Evolutionary conservation across 2,113 vertebrate species (phyloP).

Genomic region (Stegostoma tigrinum): DNA sequence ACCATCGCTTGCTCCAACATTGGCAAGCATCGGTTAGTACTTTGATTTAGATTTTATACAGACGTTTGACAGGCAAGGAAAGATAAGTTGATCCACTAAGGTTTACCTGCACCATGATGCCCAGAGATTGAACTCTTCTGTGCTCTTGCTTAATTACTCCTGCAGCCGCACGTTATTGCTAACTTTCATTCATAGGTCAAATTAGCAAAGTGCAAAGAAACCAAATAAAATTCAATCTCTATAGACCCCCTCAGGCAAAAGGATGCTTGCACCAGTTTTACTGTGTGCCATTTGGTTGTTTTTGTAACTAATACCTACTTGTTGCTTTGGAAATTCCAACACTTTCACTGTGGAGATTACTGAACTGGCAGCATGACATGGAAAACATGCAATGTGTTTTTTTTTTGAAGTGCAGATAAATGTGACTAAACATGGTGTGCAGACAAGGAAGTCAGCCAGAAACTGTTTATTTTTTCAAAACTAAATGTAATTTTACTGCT

Average conservation of each 20-base stretch:
- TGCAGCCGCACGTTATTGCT: background rate
- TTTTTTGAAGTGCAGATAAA: background rate
- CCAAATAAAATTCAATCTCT: background rate
- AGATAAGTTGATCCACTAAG: background rate
- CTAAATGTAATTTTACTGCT: background rate
- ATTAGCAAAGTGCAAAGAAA: background rate
- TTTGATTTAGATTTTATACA: background rate
- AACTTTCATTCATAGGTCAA: background rate
- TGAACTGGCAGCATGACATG: background rate
- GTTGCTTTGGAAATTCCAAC: background rate
- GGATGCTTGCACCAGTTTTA: background rate
- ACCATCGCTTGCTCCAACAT: background rate
- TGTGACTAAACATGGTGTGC: background rate
- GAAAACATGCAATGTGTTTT: background rate
- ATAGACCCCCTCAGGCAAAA: background rate
- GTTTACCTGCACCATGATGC: background rate
- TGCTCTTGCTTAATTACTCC: background rate
- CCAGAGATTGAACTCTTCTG: background rate
- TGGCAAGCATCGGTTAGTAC: background rate
- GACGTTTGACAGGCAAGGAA: background rate
- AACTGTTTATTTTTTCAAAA: background rate
- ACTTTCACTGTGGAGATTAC: background rate
- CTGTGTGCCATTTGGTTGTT: background rate
- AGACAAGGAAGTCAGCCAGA: background rate
- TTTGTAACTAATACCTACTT: background rate